Evolutionary conservation across 2,113 vertebrate genomes (phyloP), one percentile per base, ranked within the genome.

Genomic region (Oophaga pumilio): DNA sequence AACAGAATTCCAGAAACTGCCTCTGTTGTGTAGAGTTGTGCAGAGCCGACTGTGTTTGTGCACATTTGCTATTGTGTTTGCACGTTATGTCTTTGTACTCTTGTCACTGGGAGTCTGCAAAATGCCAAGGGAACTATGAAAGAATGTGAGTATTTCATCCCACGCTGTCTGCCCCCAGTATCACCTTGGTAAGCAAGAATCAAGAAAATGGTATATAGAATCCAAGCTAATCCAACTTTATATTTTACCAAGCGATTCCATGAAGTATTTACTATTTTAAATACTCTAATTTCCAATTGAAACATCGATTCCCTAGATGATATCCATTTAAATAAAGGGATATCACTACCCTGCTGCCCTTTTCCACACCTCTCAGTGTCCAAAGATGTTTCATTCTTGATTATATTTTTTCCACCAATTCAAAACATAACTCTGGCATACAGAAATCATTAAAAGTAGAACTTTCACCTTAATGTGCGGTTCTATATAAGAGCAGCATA

Each of bases 161-260:
- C 86, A 87, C 80, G 79, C 86, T 87, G 86, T 87, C 86, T 87
- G 86, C 79, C 86, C 86, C 86, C 78, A 83, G 56, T 59, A 83
- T 83, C 57, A 87, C 86, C 86, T 81, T 74, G 69, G 68, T 69
- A 87, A 17, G 13, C 17, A 13, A 66, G 59, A 60, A 77, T 86
- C 43, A 52, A 74, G 84, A 60, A 68, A 26, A 22, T 22, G 49
- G 81, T 69, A 83, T 50, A 69, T 69, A 66, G 64, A 83, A 83
- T 69, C 64, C 81, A 26, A 83, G 53, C 15, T 83, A 83, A 83
- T 83, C 81, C 81, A 26, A 18, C 64, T 15, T 22, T 26, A 26
- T 69, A 69, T n/a, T 69, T 68, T 53, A 50, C n/a, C 22, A n/a
- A 52, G 64, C n/a, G 62, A 83, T 69, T 69, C 62, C 49, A 49